A percentile compares a stretch with the other conserved stretches of the same genome.
phyloP scores from a whole-genome alignment of 2,797 vertebrate species.

The Mycteria americana region DNA sequence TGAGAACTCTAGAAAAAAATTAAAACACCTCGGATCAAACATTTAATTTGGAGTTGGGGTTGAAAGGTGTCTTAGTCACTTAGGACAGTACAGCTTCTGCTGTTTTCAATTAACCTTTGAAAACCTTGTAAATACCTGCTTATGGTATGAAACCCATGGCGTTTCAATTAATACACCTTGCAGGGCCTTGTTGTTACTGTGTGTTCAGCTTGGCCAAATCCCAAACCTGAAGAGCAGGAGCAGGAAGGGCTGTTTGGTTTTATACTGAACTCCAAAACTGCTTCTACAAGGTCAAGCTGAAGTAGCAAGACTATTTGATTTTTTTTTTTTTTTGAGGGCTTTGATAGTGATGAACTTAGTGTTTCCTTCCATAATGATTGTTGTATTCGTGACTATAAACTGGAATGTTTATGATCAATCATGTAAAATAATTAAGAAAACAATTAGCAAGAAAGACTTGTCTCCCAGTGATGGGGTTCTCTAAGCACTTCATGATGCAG shows the following conservation, averaged over 20 bases:
- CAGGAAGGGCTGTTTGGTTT: not conserved
- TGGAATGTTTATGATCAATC: not conserved
- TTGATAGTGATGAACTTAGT: not conserved
- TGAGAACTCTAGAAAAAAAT: not conserved
- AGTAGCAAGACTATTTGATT: not conserved
- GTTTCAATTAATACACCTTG: not conserved
- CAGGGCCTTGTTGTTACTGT: not conserved
- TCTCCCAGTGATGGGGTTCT: not conserved
- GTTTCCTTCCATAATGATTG: not conserved
- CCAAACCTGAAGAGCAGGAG: not conserved
- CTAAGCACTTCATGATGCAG: not conserved
- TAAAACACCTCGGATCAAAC: not conserved
- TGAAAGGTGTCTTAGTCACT: not conserved
- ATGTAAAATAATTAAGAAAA: not conserved
- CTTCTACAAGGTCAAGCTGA: not conserved
- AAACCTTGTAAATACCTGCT: not conserved
- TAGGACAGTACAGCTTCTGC: not conserved
- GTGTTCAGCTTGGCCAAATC: not conserved
- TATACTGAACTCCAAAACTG: not conserved
- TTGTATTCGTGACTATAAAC: not conserved
- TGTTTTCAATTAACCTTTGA: not conserved
- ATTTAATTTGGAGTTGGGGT: not conserved
- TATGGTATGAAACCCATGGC: accelerated
- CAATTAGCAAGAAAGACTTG: not conserved
- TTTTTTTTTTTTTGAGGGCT: not conserved